These are phyloP conservation scores for Linnaemya vulpina DNA, from an alignment of 2,888 invertebrate species.

Conservation along the genomic window DNA sequence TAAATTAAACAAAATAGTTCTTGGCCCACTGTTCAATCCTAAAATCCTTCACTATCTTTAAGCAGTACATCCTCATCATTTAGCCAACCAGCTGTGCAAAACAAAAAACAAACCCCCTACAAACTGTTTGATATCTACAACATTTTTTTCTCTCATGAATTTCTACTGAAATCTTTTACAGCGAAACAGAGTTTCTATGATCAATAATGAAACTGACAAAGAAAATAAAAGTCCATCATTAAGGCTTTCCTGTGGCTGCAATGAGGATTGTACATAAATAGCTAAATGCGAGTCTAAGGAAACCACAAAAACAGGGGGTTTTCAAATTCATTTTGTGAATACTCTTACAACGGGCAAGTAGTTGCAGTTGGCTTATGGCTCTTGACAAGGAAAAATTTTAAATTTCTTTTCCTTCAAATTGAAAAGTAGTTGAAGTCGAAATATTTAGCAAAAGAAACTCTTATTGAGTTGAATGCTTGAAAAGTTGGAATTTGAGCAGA, in stretches of 20 bases:
- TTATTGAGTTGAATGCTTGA: constrained; percentile 8
- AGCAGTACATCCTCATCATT: constrained; percentile 10
- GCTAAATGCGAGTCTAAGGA: neutral
- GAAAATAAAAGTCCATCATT: neutral
- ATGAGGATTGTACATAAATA: neutral
- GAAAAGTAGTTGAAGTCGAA: neutral
- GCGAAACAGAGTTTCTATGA: neutral
- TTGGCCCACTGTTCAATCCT: neutral
- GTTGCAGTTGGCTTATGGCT: constrained; percentile 8
- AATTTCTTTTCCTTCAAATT: constrained; percentile 45
- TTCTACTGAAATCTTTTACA: neutral
- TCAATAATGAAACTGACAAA: neutral
- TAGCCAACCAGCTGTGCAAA: neutral
- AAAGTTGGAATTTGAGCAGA: constrained; percentile 4
- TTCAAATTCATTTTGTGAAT: neutral
- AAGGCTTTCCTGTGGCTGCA: neutral
- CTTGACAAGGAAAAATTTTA: constrained; percentile 41
- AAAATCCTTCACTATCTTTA: neutral
- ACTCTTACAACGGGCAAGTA: neutral
- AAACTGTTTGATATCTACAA: neutral
- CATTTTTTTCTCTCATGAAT: too few relatives aligned
- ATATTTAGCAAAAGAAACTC: neutral
- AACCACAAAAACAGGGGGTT: neutral
- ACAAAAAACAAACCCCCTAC: neutral
- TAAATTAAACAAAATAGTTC: neutral